These are phyloP conservation scores for Phalloptychus januarius DNA, from an alignment of 2,797 vertebrate genomes.

Conservation along the genomic window DNA sequence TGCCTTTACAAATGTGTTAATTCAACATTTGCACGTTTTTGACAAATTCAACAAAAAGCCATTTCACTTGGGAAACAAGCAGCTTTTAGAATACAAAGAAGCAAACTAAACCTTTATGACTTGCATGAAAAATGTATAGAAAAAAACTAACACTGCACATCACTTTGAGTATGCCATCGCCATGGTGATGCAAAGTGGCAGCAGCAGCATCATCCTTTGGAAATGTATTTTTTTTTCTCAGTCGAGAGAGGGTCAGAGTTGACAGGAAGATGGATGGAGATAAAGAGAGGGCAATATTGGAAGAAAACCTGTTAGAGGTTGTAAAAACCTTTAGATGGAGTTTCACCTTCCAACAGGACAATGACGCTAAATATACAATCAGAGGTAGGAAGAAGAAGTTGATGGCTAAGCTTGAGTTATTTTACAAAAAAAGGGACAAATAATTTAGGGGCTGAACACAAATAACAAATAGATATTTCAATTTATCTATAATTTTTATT, in stretches of 20 bases:
- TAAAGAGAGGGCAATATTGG: neutral
- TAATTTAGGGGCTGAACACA: neutral
- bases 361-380: too few species aligned
- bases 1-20: neutral
- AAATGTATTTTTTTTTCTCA: neutral
- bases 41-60: neutral
- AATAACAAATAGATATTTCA: neutral
- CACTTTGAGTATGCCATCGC: neutral
- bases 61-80: neutral
- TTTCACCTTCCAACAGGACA: neutral
- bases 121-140: neutral
- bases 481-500: neutral
- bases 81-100: neutral
- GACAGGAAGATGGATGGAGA: neutral
- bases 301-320: neutral
- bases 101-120: neutral
- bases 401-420: neutral
- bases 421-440: neutral
- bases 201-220: neutral
- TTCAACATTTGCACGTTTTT: neutral
- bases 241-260: neutral
- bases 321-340: too few species aligned
- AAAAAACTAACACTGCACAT: neutral
- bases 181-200: neutral
- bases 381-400: neutral